Evolutionary conservation across 2,797 vertebrate species (phyloP).

Genomic region (Selene dorsalis): DNA sequence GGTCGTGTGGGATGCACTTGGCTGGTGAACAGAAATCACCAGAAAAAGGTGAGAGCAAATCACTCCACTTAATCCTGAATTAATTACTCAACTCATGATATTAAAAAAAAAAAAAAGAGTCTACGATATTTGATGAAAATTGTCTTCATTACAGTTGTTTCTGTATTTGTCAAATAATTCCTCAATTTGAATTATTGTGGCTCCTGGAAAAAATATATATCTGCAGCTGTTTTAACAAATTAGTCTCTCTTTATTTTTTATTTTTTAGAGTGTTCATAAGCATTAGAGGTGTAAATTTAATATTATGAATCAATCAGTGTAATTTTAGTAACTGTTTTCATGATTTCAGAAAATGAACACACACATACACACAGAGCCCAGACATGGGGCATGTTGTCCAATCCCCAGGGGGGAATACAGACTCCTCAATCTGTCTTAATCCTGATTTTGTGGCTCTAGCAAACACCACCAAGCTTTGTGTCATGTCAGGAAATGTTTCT

Average conservation of each 20-base stretch:
- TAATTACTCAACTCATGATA: not conserved
- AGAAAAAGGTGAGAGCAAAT: constrained; percentile 56
- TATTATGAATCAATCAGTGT: not conserved
- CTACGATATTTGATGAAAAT: not conserved
- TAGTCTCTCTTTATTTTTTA: not conserved
- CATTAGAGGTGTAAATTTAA: not conserved
- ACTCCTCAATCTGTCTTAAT: constrained; percentile 16
- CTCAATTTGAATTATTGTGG: not conserved
- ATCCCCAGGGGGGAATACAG: not conserved
- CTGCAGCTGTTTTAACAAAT: not conserved
- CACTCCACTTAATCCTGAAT: not conserved
- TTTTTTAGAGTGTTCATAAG: not conserved
- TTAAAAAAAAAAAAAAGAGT: not conserved
- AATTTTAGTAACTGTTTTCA: not conserved
- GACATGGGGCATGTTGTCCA: not conserved
- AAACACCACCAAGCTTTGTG: not conserved
- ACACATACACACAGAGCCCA: not conserved
- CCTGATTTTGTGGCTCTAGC: not conserved
- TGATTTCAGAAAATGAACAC: not conserved
- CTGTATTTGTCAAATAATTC: not conserved
- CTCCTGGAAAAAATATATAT: not conserved
- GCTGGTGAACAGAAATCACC: constrained; percentile 58
- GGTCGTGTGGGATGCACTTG: constrained; percentile 45
- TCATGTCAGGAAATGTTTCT: not conserved
- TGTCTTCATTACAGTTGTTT: not conserved